Evolutionary conservation across 2,113 vertebrate genomes (phyloP), one percentile per base, ranked within the genome.

Genomic region (Zosterops hypoxanthus): DNA sequence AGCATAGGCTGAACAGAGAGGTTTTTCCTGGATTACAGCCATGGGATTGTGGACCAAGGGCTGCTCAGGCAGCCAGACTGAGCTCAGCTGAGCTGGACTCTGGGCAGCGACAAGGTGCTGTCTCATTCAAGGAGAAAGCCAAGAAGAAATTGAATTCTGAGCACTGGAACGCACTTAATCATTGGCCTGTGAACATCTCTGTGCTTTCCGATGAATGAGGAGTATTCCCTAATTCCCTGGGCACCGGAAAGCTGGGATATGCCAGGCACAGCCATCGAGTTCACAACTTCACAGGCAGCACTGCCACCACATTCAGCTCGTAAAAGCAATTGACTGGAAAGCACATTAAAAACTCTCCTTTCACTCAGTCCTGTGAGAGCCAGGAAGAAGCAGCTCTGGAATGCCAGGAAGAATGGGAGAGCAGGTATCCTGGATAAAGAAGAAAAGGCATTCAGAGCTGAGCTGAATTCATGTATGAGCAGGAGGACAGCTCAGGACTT

Each of bases 221-320:
- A 21, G 9, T 4, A 44, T 47, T 57, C 56, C 24, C 4, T 13
- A 52, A 73, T 63, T 75, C 71, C 61, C 65, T 25, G 55, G 44
- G 28, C 5, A 0, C 2, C 0, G 12, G 15, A 29, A 12, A 52
- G 76, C n/a, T 0, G 0, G 31, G 59, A 55, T 82, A 55, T 59
- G 77, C 65, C 0, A 4, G 4, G 2, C 26, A 39, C 18, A 71
- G n/a, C 47, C 33, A 9, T 16, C 0, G 0, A 72, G 50, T 61
- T 92, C 82, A 69, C 70, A 85, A 1, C 71, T 85, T 71, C 73
- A 49, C 66, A 53, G 64, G 77, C 52, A 88, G 69, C 49, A 23
- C 46, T 86, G 70, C 26, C 25, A 57, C 41, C 16, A 13, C 86
- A 52, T 56, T 42, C 92, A 80, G 16, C 31, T 75, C 56, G 14